phyloP scores from a whole-genome alignment of 2,888 invertebrate genomes.

The Craniophora ligustri region DNA sequence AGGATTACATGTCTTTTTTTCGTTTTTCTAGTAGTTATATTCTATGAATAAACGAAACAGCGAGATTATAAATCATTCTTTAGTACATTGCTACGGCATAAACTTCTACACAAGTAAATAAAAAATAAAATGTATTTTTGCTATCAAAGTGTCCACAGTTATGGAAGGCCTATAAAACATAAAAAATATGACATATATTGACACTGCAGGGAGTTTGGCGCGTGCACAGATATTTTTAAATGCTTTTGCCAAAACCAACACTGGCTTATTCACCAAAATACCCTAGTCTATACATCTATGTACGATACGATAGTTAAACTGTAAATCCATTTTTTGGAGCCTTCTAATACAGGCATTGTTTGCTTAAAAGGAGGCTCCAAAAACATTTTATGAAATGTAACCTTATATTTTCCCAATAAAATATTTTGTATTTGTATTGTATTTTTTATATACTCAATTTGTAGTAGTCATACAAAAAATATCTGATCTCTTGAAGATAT shows the following conservation, averaged over 20 bases:
- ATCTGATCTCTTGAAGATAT: too few species aligned
- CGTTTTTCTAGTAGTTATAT: too few species aligned
- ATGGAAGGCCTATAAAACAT: conserved; percentile 1
- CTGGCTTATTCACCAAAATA: not conserved
- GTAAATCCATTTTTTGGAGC: too few species aligned
- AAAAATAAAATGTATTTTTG: not conserved
- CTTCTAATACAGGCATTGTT: too few species aligned
- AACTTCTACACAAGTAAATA: not conserved
- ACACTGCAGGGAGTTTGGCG: conserved; percentile 4
- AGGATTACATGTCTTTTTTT: too few species aligned
- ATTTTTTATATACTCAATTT: too few species aligned
- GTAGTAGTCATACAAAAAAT: too few species aligned
- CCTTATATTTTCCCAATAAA: too few species aligned
- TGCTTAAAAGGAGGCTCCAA: too few species aligned
- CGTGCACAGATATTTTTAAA: not conserved
- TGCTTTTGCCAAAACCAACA: not conserved
- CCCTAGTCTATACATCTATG: too few species aligned
- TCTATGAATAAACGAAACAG: not conserved
- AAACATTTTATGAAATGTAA: not conserved
- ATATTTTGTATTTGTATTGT: too few species aligned
- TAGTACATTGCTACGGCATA: not conserved
- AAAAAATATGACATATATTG: conserved; percentile 4
- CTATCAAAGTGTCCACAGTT: not conserved
- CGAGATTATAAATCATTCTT: not conserved
- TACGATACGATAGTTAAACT: too few species aligned